Evolutionary conservation across 2,113 vertebrate species (phyloP).

Genomic region (Tachysurus fulvidraco): DNA sequence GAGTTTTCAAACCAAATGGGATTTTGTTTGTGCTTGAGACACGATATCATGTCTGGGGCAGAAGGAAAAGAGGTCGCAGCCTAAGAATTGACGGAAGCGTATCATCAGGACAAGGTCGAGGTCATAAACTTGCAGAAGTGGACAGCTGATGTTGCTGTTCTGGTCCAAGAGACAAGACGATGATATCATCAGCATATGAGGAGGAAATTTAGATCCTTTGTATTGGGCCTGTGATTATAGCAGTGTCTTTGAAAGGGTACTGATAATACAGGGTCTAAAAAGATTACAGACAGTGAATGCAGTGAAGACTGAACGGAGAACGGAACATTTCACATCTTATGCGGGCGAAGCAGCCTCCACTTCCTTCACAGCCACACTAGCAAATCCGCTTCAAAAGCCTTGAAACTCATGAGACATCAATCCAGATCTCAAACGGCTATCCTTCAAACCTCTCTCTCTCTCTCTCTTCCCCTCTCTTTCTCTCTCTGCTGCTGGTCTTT

Average conservation of each 20-base stretch:
- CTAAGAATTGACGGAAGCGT: not conserved
- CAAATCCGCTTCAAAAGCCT: constrained; percentile 41
- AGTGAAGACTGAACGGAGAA: not conserved
- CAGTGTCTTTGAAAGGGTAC: constrained; percentile 26
- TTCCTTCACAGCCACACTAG: constrained; percentile 10
- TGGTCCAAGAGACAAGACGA: not conserved
- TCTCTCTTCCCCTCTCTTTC: constrained; percentile 6
- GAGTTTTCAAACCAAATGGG: not conserved
- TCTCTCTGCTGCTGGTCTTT: constrained; percentile 18
- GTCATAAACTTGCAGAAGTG: not conserved
- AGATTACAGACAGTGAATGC: not conserved
- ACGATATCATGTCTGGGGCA: constrained; percentile 39
- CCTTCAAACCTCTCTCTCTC: constrained; percentile 21
- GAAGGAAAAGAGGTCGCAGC: constrained; percentile 18
- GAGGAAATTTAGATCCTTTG: not conserved
- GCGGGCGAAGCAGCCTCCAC: not conserved
- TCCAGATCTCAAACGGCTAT: not conserved
- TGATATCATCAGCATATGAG: not conserved
- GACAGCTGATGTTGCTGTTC: not conserved
- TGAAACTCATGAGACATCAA: constrained; percentile 32
- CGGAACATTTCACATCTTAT: not conserved
- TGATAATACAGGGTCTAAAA: not conserved
- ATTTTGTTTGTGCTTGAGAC: constrained; percentile 15
- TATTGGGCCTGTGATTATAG: constrained; percentile 28
- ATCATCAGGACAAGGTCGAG: not conserved